phyloP scores from a whole-genome alignment of 64 coral and sea anemone species.

The Anthopleura sola region DNA sequence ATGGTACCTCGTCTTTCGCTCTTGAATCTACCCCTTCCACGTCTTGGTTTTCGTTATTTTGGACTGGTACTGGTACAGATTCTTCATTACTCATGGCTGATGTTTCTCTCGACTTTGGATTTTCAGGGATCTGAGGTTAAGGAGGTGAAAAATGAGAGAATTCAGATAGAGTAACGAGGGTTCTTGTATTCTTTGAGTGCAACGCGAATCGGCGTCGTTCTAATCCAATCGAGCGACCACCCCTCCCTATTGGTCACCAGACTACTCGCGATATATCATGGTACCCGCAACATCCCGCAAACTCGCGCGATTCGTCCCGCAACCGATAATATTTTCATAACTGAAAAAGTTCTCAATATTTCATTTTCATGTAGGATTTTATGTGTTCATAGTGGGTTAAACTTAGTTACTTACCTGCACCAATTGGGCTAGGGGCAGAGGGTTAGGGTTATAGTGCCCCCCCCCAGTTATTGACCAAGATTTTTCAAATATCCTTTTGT shows the following conservation, averaged over 20 bases:
- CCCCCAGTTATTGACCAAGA: no score
- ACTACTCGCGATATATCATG: neutral
- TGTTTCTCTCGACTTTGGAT: neutral
- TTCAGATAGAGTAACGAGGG: neutral
- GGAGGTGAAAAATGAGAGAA: slow-evolving; percentile 13
- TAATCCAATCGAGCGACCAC: slow-evolving; percentile 22
- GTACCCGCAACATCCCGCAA: neutral
- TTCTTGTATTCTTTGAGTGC: neutral
- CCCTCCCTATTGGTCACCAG: slow-evolving; percentile 56
- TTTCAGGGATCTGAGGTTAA: neutral
- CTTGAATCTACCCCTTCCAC: neutral
- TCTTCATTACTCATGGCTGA: slow-evolving; percentile 18
- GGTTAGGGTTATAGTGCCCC: no score
- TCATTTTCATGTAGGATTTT: no score
- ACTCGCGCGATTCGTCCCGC: neutral
- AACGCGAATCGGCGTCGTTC: neutral
- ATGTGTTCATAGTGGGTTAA: no score
- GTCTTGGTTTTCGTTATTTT: slow-evolving; percentile 19
- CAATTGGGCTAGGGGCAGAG: no score
- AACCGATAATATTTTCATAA: neutral
- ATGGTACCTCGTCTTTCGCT: slow-evolving; percentile 18
- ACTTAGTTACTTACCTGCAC: no score
- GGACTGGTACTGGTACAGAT: neutral
- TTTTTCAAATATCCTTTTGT: no score
- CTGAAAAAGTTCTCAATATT: no score